A percentile compares a stretch with the other conserved stretches of the same genome.
Evolutionary conservation across 2,113 vertebrate genomes (phyloP).

Genomic region (Carlito syrichta): DNA sequence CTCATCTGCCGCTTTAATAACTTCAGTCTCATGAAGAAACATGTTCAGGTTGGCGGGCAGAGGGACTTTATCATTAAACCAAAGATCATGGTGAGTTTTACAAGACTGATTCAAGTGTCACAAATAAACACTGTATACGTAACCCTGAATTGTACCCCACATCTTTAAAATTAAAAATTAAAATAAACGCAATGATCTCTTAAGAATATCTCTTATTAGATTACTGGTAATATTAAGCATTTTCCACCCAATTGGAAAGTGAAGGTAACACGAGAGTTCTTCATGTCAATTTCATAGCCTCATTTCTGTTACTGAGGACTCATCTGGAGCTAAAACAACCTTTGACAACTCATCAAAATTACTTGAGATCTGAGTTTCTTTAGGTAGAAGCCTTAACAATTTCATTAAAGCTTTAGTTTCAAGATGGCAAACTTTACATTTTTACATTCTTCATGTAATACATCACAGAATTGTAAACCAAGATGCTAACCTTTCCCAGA

Average conservation of each 20-base stretch:
- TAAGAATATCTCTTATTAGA: not conserved
- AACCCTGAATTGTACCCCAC: too few relatives aligned
- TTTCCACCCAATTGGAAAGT: not conserved
- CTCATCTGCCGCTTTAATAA: slow-evolving; percentile 96
- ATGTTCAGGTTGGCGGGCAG: slow-evolving; percentile 93
- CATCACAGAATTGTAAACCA: not conserved
- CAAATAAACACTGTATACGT: too few relatives aligned
- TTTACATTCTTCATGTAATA: not conserved
- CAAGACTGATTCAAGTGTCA: fast-evolving
- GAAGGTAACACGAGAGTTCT: not conserved
- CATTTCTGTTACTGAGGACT: not conserved
- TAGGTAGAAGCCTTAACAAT: not conserved
- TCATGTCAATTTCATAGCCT: not conserved
- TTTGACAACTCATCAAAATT: not conserved
- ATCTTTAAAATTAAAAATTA: too few relatives aligned
- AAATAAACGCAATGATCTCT: not conserved
- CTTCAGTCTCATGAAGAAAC: slow-evolving; percentile 98
- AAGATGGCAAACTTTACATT: not conserved
- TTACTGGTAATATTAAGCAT: not conserved
- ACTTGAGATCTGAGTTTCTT: not conserved
- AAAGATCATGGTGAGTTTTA: slow-evolving; percentile 89
- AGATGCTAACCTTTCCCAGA: not conserved
- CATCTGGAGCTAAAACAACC: not conserved
- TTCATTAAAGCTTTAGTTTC: not conserved
- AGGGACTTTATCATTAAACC: slow-evolving; percentile 93